These are phyloP conservation scores for Drosophila fungiperda DNA, from an alignment of 2,888 invertebrate genomes.

Conservation along the genomic window DNA sequence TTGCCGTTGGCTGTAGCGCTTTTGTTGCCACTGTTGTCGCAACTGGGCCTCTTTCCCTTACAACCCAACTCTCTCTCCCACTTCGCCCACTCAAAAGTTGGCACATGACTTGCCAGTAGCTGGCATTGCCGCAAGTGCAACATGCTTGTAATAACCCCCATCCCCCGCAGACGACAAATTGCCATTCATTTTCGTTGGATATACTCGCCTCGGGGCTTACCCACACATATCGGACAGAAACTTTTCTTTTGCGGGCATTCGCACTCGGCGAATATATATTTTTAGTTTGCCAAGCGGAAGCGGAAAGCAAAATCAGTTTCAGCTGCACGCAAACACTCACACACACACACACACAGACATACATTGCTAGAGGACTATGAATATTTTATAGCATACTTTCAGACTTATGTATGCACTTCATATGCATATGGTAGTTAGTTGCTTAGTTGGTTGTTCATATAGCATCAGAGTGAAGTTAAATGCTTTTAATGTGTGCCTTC, in stretches of 20 bases:
- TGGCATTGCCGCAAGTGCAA: conserved; percentile 55
- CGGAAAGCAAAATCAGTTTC: conserved; percentile 76
- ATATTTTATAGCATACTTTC: conserved; percentile 68
- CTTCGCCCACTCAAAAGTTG: conserved; percentile 3
- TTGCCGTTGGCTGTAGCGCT: conserved; percentile 30
- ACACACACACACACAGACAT: conserved; percentile 16
- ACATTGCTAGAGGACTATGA: conserved; percentile 50
- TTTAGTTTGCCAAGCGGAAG: conserved; percentile 67
- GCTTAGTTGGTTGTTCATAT: background rate
- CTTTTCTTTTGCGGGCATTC: conserved; percentile 45
- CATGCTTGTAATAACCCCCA: conserved; percentile 67
- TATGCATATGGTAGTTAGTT: conserved; percentile 38
- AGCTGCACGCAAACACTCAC: conserved; percentile 32
- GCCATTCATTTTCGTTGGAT: conserved; percentile 65
- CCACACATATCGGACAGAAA: conserved; percentile 48
- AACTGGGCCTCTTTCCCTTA: conserved; percentile 14
- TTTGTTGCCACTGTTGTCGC: conserved; percentile 40
- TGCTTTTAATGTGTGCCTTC: background rate
- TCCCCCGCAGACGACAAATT: conserved; percentile 71
- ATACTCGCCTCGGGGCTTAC: conserved; percentile 33
- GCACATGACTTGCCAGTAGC: conserved; percentile 18
- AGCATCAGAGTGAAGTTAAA: background rate
- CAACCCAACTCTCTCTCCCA: background rate
- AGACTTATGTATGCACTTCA: conserved; percentile 18
- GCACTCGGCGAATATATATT: conserved; percentile 55